Evolutionary conservation across 2,888 invertebrate species (phyloP), one percentile per base, ranked within the genome.

Genomic region (Xestia rhomboidea): DNA sequence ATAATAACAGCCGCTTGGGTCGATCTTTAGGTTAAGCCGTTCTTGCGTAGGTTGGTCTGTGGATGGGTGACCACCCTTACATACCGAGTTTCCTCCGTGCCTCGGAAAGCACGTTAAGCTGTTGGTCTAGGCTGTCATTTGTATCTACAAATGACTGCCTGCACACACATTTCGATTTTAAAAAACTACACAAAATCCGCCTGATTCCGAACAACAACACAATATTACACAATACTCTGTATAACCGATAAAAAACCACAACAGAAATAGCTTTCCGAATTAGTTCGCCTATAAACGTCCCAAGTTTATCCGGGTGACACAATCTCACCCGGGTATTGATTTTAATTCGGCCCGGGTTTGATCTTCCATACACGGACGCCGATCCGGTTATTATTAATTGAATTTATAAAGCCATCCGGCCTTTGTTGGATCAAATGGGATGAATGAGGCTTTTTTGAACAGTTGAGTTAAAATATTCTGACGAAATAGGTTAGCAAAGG

Each of bases 261-360:
- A 81, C 46, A 80, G 64, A 67, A 74, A 81, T 80, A 74, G 63
- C 74, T 44, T 64, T 24, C 66, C 46, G 75, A 81, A 85, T 85
- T 84, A 87, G 87, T 86, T 81, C 76, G 81, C 51, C 74, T 63
- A 76, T 60, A 70, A 83, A 77, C 68, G 85, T 70, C 34, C 83
- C 67, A 67, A 76, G 80, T 77, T 81, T 87, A 86, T 87, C 85
- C 85, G 76, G 66, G 63, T 83, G 85, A 77, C 82, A 79, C 80
- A 80, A 87, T 87, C 86, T 84, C 85, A 64, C 75, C 75, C 83
- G 85, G 80, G 83, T 87, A 87, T 88, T 84, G 88, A 87, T 87
- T 87, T 87, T 81, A 86, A 83, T 84, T 79, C 73, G 62, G 81
- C 64, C 72, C 76, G 72, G 75, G 71, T 84, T 83, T 76, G 79